These are phyloP conservation scores for Semnornis frantzii DNA, from an alignment of 2,113 vertebrate species.

Conservation along the genomic window DNA sequence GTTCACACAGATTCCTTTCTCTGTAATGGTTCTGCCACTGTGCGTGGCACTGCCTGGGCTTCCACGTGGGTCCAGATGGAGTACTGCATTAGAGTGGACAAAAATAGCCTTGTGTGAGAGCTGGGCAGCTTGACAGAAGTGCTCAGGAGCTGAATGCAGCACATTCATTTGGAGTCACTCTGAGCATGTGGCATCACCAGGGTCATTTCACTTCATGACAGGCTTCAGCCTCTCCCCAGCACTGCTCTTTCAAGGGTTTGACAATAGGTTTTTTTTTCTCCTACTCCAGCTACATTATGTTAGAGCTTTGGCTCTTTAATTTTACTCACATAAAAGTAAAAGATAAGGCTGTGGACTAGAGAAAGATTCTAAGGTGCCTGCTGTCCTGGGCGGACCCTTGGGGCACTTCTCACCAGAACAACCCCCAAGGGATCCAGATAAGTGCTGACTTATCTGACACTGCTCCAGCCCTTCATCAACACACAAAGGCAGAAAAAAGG, in stretches of 20 bases:
- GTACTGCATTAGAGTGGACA: background rate
- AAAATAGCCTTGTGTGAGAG: background rate
- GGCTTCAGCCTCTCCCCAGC: background rate
- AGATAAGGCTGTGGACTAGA: background rate
- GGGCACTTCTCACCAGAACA: background rate
- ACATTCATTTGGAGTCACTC: background rate
- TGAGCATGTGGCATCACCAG: background rate
- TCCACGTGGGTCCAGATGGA: background rate
- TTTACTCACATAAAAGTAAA: background rate
- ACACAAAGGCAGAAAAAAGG: fast-evolving
- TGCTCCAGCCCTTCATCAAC: background rate
- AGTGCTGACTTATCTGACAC: background rate
- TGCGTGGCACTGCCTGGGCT: background rate
- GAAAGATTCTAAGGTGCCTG: background rate
- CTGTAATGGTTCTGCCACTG: background rate
- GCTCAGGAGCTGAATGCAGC: background rate
- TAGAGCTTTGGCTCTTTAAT: background rate
- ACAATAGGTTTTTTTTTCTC: background rate
- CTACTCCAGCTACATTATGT: background rate
- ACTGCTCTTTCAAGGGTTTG: background rate
- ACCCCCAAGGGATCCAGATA: background rate
- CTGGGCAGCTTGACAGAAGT: background rate
- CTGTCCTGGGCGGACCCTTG: background rate
- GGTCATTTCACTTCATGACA: background rate
- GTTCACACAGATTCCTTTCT: background rate